Evolutionary conservation across 2,888 invertebrate species (phyloP).

Genomic region (Gandaritis pyraliata): DNA sequence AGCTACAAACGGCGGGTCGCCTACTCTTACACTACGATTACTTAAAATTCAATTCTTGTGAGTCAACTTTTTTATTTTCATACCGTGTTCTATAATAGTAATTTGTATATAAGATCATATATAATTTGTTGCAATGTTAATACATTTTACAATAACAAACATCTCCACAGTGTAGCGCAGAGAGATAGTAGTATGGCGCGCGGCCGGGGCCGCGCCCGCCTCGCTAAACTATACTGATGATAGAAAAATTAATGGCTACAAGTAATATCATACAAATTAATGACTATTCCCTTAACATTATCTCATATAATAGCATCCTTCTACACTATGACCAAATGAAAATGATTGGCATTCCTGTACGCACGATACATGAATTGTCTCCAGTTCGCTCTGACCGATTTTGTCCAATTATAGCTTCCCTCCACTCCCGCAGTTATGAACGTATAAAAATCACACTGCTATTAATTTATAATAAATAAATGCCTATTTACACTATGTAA

Average conservation of each 20-base stretch:
- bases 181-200: constrained; percentile 60
- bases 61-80: constrained; percentile 83
- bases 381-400: constrained; percentile 72
- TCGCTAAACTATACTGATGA: constrained; percentile 70
- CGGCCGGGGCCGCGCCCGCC: constrained; percentile 15
- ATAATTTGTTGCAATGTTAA: constrained; percentile 83
- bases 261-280: constrained; percentile 84
- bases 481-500: constrained; percentile 85
- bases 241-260: constrained; percentile 83
- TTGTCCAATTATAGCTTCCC: constrained; percentile 71
- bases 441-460: constrained; percentile 81
- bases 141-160: constrained; percentile 84
- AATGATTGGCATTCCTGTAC: constrained; percentile 65
- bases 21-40: constrained; percentile 68
- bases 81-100: constrained; percentile 84
- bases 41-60: constrained; percentile 81
- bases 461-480: constrained; percentile 84
- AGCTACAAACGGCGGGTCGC: constrained; percentile 58
- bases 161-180: constrained; percentile 78
- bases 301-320: constrained; percentile 82
- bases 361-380: constrained; percentile 70
- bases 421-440: constrained; percentile 78
- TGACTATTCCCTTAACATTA: constrained; percentile 85
- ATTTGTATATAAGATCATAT: constrained; percentile 84
- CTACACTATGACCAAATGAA: constrained; percentile 79